Percentiles rank a stretch among this genome's conserved stretches.
phyloP scores from a whole-genome alignment of 2,113 vertebrate species.

The Saccopteryx leptura region DNA sequence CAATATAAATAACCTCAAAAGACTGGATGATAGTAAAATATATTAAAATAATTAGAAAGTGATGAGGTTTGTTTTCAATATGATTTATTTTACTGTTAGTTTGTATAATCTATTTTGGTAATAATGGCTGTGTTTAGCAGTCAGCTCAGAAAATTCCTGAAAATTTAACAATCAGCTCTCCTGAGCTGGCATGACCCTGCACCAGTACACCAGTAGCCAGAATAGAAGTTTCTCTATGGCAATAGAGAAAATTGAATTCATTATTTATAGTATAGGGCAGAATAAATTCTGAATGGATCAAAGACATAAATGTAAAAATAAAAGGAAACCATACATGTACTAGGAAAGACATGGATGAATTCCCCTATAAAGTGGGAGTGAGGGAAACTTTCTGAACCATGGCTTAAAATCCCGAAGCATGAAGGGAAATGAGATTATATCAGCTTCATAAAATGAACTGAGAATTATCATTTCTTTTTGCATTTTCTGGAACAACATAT shows the following conservation, averaged over 20 bases:
- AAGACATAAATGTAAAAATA: slow-evolving; percentile 42
- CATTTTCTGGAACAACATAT: slow-evolving; percentile 1
- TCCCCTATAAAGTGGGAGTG: neutral
- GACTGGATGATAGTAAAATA: neutral
- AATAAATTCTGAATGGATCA: slow-evolving; percentile 55
- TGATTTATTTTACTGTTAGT: neutral
- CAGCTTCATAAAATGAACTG: slow-evolving; percentile 49
- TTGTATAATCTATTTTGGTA: slow-evolving; percentile 28
- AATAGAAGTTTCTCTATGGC: neutral
- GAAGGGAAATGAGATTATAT: slow-evolving; percentile 16
- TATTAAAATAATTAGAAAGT: neutral
- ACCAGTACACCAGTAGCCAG: neutral
- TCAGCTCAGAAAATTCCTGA: slow-evolving; percentile 46
- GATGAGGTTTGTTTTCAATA: neutral
- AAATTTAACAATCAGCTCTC: slow-evolving; percentile 14
- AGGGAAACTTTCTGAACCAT: neutral
- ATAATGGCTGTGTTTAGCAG: slow-evolving; percentile 39
- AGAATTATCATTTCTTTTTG: slow-evolving; percentile 35
- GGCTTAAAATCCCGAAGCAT: neutral
- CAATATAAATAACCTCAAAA: neutral
- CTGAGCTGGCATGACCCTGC: neutral
- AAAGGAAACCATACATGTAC: neutral
- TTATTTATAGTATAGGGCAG: slow-evolving; percentile 48
- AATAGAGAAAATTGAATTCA: slow-evolving; percentile 42
- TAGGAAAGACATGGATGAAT: slow-evolving; percentile 3